These are phyloP conservation scores for Cataglyphis cursor DNA, from an alignment of 2,888 invertebrate genomes.

Conservation along the genomic window DNA sequence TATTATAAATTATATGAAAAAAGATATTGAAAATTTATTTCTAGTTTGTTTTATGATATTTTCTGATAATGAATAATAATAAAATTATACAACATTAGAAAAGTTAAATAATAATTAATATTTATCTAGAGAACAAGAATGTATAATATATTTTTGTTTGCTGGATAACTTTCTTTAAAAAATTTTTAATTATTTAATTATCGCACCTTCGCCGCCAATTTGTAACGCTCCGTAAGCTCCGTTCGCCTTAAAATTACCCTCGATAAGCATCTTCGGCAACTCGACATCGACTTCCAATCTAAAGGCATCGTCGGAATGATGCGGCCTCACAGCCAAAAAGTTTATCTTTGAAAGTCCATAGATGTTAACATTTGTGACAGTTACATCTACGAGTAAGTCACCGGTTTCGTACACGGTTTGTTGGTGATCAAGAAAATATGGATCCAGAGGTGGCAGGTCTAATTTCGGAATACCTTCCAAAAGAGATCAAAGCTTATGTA, in stretches of 20 bases:
- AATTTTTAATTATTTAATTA: slow-evolving; percentile 10
- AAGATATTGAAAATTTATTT: not conserved
- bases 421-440: slow-evolving; percentile 87
- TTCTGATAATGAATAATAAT: not conserved
- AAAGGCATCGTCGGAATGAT: slow-evolving; percentile 88
- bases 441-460: slow-evolving; percentile 88
- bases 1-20: not conserved
- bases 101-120: not conserved
- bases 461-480: slow-evolving; percentile 87
- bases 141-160: not conserved
- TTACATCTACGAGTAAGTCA: slow-evolving; percentile 87
- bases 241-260: slow-evolving; percentile 89
- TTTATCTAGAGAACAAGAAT: not conserved
- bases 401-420: slow-evolving; percentile 85
- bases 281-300: slow-evolving; percentile 89
- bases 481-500: not conserved
- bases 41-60: not conserved
- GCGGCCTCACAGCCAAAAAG: slow-evolving; percentile 88
- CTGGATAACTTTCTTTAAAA: not conserved
- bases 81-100: not conserved
- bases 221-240: slow-evolving; percentile 89
- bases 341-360: slow-evolving; percentile 88
- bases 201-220: slow-evolving; percentile 90
- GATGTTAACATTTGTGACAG: slow-evolving; percentile 88
- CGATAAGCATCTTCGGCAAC: slow-evolving; percentile 88